Conservation (phyloP, 2,113 vertebrate species). For the Eira barbara region DNA sequence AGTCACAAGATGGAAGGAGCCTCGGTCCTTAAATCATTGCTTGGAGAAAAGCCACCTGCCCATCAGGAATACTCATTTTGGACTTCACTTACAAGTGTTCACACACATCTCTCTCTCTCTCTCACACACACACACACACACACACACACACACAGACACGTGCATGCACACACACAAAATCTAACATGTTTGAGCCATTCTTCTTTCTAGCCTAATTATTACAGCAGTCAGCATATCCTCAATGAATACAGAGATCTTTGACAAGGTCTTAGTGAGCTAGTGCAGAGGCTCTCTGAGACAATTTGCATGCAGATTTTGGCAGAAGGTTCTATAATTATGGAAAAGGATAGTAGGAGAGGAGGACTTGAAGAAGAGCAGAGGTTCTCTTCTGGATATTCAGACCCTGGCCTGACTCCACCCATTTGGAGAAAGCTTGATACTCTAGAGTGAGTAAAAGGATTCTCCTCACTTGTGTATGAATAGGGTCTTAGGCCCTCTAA, state of each 20-base stretch:
- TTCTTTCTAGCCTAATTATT: neutral
- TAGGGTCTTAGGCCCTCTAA: neutral
- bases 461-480: neutral
- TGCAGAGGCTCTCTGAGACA: neutral
- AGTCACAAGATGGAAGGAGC: neutral
- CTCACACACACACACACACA: neutral
- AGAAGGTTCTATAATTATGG: neutral
- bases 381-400: neutral
- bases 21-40: neutral
- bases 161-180: neutral
- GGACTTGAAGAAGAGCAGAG: neutral
- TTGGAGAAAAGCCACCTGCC: neutral
- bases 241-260: neutral
- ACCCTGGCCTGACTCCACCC: neutral
- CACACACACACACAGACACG: neutral
- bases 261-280: neutral
- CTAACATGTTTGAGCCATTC: neutral
- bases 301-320: neutral
- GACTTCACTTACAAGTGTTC: neutral
- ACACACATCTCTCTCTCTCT: too few relatives aligned
- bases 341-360: neutral
- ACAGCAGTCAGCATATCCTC: neutral
- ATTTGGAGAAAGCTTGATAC: neutral
- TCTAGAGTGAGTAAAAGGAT: neutral
- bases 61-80: neutral